phyloP scores from a whole-genome alignment of 2,888 invertebrate species.

The Xestia ashworthii region DNA sequence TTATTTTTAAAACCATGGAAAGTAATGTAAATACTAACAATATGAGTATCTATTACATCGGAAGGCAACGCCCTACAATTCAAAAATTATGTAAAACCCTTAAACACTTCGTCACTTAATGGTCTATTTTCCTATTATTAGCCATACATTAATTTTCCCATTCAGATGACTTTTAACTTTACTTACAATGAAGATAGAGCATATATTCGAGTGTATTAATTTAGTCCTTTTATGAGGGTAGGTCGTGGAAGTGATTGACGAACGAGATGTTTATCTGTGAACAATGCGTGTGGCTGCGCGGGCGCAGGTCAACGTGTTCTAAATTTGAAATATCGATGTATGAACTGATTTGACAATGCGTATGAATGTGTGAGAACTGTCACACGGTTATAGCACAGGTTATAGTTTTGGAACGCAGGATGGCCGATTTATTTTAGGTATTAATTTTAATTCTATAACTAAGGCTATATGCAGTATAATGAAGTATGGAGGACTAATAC shows the following conservation, averaged over 20 bases:
- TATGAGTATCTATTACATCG: conserved; percentile 22
- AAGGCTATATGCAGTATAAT: background rate
- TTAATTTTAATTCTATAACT: background rate
- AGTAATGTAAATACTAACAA: conserved; percentile 23
- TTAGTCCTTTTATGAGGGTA: conserved; percentile 68
- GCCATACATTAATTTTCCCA: conserved; percentile 68
- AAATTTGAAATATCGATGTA: conserved; percentile 77
- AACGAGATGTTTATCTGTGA: conserved; percentile 85
- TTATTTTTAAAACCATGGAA: background rate
- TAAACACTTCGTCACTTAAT: conserved; percentile 73
- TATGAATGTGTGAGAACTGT: conserved; percentile 69
- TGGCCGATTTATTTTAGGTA: background rate
- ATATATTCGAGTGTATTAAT: conserved; percentile 30
- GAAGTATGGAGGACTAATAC: background rate
- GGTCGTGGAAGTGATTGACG: conserved; percentile 81
- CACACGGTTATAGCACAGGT: too few relatives aligned
- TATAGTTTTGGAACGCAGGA: conserved; percentile 24
- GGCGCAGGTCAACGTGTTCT: conserved; percentile 70
- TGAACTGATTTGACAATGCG: conserved; percentile 72
- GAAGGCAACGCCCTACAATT: conserved; percentile 70
- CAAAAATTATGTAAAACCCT: conserved; percentile 73
- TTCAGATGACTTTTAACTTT: conserved; percentile 27
- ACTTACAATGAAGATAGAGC: conserved; percentile 1
- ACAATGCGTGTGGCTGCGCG: conserved; percentile 86
- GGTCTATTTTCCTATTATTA: conserved; percentile 75